These are phyloP conservation scores for Microtus montanus DNA, from an alignment of 2,113 vertebrate genomes.

Conservation along the genomic window DNA sequence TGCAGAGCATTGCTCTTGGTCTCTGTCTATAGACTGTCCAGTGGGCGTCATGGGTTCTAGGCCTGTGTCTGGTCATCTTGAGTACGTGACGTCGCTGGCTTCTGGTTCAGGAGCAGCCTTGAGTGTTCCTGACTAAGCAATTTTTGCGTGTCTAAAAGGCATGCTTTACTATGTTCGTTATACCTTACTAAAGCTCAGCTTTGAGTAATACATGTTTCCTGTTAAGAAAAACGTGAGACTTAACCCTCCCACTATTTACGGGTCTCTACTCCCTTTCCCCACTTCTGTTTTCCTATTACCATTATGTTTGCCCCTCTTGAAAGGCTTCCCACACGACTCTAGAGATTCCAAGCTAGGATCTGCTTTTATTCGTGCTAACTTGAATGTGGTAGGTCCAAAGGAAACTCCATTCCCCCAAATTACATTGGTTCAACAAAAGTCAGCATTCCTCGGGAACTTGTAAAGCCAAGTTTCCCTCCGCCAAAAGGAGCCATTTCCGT, in stretches of 20 bases:
- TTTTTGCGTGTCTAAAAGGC: neutral
- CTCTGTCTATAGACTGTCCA: neutral
- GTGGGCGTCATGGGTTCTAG: neutral
- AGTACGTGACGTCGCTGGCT: neutral
- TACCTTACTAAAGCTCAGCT: neutral
- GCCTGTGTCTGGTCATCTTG: neutral
- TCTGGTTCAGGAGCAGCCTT: neutral
- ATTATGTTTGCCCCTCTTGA: neutral
- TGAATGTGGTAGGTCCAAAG: neutral
- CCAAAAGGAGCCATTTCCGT: neutral
- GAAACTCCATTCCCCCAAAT: neutral
- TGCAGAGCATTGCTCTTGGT: neutral
- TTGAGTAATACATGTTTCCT: neutral
- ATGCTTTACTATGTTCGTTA: neutral
- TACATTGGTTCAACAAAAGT: neutral
- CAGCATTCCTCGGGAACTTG: neutral
- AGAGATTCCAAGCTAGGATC: neutral
- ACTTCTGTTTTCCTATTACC: neutral
- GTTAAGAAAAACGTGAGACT: neutral
- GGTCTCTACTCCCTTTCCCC: neutral
- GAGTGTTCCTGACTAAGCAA: neutral
- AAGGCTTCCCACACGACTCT: neutral
- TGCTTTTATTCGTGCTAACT: neutral
- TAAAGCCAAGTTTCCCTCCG: neutral
- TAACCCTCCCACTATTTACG: neutral